phyloP scores from a whole-genome alignment of 1,140 invertebrate species.

The Drosophila rhopaloa region DNA sequence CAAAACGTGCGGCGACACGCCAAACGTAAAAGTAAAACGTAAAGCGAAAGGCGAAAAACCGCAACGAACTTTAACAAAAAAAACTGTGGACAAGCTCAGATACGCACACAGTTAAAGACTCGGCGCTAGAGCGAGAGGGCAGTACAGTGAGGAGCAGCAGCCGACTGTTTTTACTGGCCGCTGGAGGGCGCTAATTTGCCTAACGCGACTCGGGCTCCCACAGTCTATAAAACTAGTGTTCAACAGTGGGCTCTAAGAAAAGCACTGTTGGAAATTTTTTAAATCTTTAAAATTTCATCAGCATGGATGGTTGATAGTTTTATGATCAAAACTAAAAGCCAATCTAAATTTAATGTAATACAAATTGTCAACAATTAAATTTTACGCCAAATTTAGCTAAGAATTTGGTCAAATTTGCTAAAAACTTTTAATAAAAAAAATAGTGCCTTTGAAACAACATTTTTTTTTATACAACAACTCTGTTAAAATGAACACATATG shows the following conservation, averaged over 20 bases:
- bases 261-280: too few relatives aligned
- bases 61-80: constrained; percentile 38
- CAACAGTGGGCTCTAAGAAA: constrained; percentile 37
- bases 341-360: too few relatives aligned
- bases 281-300: too few relatives aligned
- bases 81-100: constrained; percentile 14
- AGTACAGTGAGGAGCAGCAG: constrained; percentile 30
- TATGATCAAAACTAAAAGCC: too few relatives aligned
- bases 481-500: too few relatives aligned
- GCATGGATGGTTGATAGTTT: too few relatives aligned
- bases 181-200: constrained; percentile 78
- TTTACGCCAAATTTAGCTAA: too few relatives aligned
- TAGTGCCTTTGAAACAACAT: too few relatives aligned
- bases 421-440: too few relatives aligned
- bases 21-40: constrained; percentile 49
- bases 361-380: too few relatives aligned
- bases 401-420: too few relatives aligned
- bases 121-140: constrained; percentile 12
- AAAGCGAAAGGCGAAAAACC: constrained; percentile 32
- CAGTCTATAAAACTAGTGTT: constrained; percentile 27
- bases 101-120: constrained; percentile 10
- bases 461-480: too few relatives aligned
- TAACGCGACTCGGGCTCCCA: constrained; percentile 33
- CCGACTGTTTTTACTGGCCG: constrained; percentile 72
- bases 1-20: constrained; percentile 59